phyloP scores from a whole-genome alignment of 2,888 invertebrate genomes.

The Empis stercorea region DNA sequence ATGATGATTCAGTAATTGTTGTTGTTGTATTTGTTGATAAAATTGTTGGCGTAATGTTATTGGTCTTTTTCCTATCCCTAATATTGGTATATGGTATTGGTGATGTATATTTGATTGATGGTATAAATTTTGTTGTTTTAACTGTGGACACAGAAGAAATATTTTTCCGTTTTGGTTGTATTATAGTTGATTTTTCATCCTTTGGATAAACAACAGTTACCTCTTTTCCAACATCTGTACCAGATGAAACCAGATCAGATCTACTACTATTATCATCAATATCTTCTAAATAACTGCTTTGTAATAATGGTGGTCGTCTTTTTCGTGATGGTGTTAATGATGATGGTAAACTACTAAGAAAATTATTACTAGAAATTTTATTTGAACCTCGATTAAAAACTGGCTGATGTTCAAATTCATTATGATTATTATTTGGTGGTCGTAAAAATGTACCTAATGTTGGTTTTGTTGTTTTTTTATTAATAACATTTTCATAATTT shows the following conservation, averaged over 20 bases:
- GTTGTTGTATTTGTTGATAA: conserved; percentile 8
- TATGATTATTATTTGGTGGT: conserved; percentile 21
- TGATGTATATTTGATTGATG: conserved; percentile 10
- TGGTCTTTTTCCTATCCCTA: conserved; percentile 4
- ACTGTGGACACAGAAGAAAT: conserved; percentile 27
- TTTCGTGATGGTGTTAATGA: neutral
- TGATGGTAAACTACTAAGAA: neutral
- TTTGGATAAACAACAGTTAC: conserved; percentile 23
- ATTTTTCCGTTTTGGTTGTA: conserved; percentile 30
- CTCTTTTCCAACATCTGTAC: conserved; percentile 30
- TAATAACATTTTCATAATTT: conserved; percentile 20
- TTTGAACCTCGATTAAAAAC: conserved; percentile 10
- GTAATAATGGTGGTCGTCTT: conserved; percentile 15
- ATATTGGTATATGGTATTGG: conserved; percentile 11
- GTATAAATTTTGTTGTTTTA: conserved; percentile 15
- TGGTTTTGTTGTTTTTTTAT: conserved; percentile 14
- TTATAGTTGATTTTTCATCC: conserved; percentile 17
- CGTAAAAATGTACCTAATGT: conserved; percentile 30
- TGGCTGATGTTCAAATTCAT: conserved; percentile 2
- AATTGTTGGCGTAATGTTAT: conserved; percentile 9
- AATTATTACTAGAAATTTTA: neutral
- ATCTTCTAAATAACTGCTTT: conserved; percentile 14
- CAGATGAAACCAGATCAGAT: conserved; percentile 26
- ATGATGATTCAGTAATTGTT: conserved; percentile 8
- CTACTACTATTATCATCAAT: conserved; percentile 14